Evolutionary conservation across 2,888 invertebrate genomes (phyloP).

Genomic region (Caenorhabditis sp.): DNA sequence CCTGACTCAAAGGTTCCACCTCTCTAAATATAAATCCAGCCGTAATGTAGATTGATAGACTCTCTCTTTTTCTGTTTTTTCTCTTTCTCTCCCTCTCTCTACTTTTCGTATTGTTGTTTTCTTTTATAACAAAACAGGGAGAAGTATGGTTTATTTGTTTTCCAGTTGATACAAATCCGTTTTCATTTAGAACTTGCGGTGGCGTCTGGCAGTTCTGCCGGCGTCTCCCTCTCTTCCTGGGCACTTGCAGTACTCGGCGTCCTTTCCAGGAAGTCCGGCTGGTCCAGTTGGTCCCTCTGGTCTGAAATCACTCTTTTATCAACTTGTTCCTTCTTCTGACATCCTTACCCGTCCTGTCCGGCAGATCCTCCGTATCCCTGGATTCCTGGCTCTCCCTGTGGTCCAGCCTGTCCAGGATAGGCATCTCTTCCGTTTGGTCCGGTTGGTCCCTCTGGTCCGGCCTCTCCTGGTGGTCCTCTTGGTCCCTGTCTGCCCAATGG

Average conservation of each 20-base stretch:
- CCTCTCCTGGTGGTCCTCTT: slow-evolving; percentile 71
- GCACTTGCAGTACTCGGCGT: slow-evolving; percentile 72
- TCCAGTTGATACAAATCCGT: slow-evolving; percentile 21
- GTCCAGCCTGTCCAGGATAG: slow-evolving; percentile 66
- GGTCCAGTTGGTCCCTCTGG: slow-evolving; percentile 66
- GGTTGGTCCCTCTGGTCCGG: slow-evolving; percentile 65
- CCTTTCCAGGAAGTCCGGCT: slow-evolving; percentile 64
- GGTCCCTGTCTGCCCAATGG: slow-evolving; percentile 73
- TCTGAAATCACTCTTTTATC: slow-evolving; percentile 29
- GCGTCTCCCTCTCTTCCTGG: slow-evolving; percentile 61
- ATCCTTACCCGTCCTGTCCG: slow-evolving; percentile 60
- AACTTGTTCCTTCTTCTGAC: not conserved
- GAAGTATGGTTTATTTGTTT: slow-evolving; percentile 33
- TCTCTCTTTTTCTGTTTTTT: slow-evolving; percentile 18
- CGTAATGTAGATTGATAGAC: slow-evolving; percentile 40
- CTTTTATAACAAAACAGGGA: slow-evolving; percentile 6
- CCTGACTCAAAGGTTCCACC: slow-evolving; percentile 11
- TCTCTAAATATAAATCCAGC: slow-evolving; percentile 10
- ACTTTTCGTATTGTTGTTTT: slow-evolving; percentile 17
- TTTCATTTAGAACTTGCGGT: slow-evolving; percentile 56
- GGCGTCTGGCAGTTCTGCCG: slow-evolving; percentile 40
- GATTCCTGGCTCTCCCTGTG: slow-evolving; percentile 70
- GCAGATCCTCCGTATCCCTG: slow-evolving; percentile 70
- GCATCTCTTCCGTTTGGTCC: slow-evolving; percentile 63
- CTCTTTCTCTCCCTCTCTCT: slow-evolving; percentile 3